A percentile compares a stretch with the other conserved stretches of the same genome.
These are phyloP conservation scores for Archips xylosteana DNA, from an alignment of 2,888 invertebrate species.

Conservation along the genomic window DNA sequence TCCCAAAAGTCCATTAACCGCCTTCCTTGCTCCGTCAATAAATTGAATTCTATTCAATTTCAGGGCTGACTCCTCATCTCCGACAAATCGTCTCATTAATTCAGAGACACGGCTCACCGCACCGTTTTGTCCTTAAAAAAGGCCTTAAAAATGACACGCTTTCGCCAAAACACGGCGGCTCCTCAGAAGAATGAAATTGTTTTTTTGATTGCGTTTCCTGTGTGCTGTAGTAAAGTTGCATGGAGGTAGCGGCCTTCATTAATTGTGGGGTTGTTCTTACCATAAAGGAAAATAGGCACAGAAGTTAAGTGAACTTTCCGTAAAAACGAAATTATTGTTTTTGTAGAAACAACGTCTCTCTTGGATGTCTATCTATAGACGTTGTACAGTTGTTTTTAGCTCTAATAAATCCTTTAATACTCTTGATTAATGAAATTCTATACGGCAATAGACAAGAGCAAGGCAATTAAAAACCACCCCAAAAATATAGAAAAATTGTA, in stretches of 20 bases:
- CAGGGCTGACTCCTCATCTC: slow-evolving; percentile 58
- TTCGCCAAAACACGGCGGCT: slow-evolving; percentile 44
- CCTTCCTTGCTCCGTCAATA: slow-evolving; percentile 51
- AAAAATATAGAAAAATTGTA: no score
- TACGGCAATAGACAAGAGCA: no score
- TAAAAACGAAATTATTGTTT: no score
- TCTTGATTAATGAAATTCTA: no score
- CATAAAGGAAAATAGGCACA: no score
- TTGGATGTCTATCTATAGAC: no score
- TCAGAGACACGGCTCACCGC: slow-evolving; percentile 61
- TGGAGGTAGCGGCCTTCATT: not conserved
- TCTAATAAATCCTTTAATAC: no score
- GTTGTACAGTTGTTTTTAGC: no score
- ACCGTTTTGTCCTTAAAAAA: slow-evolving; percentile 56
- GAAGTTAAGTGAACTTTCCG: no score
- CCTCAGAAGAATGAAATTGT: slow-evolving; percentile 44
- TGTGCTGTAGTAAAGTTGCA: not conserved
- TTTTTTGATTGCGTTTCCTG: slow-evolving; percentile 43
- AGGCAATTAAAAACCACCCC: no score
- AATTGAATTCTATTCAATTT: slow-evolving; percentile 71
- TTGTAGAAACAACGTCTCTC: no score
- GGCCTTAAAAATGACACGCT: slow-evolving; percentile 49
- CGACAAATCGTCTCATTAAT: slow-evolving; percentile 77
- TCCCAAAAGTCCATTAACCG: slow-evolving; percentile 56
- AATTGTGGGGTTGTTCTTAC: not conserved